Base-by-base conservation (phyloP, 2,888 invertebrate species). In the Aphodius sticticus region DNA sequence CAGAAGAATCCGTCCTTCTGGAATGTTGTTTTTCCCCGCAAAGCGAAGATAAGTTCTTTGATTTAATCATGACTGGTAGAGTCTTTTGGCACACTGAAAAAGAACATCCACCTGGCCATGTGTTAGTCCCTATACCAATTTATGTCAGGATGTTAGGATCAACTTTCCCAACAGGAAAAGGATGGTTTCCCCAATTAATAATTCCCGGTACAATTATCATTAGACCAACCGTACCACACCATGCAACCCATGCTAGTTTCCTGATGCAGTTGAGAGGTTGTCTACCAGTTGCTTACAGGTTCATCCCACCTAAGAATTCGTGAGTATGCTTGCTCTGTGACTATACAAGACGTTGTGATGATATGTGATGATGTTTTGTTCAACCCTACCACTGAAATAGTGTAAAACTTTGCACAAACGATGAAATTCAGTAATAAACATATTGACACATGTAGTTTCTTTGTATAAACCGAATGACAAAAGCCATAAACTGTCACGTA, bases 211-310 rank as follows among this genome's bases (percentile, higher is more conserved):
- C 80, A 37, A 79, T 87, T 69, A 82, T 85, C 36, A 82, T 87
- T 77, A 87, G 86, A 9, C 85, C 86, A 7, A 84, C 84, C 36
- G 76, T 86, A 16, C 86, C 87, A 0, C 82, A 83, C 9, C 80
- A 76, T 75, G 83, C 87, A 2, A 85, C 83, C 16, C 88, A 87
- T 77, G 85, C 88, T 12, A 90, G 89, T 5, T 89, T 91, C 76
- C 70, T 87, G 16, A 86, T 91, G 16, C 86, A 85, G 83, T 86
- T 86, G 77, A 84, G 84, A 16, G 89, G 89, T 26, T 87, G 88
- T 81, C 82, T 89, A 53, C 89, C 91, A 5, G 85, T 90, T n/a
- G 87, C 89, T 83, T 91, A 88, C 82, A 86, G 86, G 82, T 89
- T 91, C 79, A 76, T 89, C 69, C 86, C 90, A 6, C 91, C 91